These are phyloP conservation scores for Polyommatus icarus DNA, from an alignment of 2,888 invertebrate genomes.

Conservation along the genomic window DNA sequence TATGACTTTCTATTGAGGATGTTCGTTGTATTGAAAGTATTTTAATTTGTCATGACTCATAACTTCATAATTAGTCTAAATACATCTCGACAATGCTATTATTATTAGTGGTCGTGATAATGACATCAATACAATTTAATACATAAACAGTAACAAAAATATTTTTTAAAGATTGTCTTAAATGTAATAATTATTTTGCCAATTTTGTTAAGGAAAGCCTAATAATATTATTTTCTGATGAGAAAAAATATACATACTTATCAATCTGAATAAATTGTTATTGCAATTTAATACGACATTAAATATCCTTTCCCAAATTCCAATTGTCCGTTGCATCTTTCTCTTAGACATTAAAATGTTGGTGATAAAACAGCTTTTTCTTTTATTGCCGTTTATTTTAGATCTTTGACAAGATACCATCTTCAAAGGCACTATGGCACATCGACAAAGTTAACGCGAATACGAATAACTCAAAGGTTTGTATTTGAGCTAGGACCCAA, in stretches of 20 bases:
- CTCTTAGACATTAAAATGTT: background rate
- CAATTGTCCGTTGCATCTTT: background rate
- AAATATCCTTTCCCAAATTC: background rate
- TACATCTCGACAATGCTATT: background rate
- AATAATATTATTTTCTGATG: background rate
- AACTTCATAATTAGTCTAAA: too few relatives aligned
- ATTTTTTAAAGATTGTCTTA: background rate
- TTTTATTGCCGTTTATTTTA: slow-evolving; percentile 15
- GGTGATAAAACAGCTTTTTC: background rate
- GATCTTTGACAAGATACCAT: background rate
- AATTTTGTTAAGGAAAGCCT: too few relatives aligned
- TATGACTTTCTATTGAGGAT: slow-evolving; percentile 6
- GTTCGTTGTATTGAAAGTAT: background rate
- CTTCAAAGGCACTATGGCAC: too few relatives aligned
- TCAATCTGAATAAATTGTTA: background rate
- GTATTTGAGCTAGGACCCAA: too few relatives aligned
- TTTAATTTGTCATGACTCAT: background rate
- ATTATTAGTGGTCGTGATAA: background rate
- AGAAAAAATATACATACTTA: background rate
- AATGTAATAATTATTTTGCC: too few relatives aligned
- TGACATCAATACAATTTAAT: background rate
- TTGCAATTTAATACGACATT: background rate
- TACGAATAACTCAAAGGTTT: too few relatives aligned
- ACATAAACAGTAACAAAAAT: background rate
- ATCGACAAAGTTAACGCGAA: too few relatives aligned